Percentiles rank a stretch among this genome's conserved stretches.
phyloP scores from a whole-genome alignment of 2,888 invertebrate species.

The Cephus sareptanus region DNA sequence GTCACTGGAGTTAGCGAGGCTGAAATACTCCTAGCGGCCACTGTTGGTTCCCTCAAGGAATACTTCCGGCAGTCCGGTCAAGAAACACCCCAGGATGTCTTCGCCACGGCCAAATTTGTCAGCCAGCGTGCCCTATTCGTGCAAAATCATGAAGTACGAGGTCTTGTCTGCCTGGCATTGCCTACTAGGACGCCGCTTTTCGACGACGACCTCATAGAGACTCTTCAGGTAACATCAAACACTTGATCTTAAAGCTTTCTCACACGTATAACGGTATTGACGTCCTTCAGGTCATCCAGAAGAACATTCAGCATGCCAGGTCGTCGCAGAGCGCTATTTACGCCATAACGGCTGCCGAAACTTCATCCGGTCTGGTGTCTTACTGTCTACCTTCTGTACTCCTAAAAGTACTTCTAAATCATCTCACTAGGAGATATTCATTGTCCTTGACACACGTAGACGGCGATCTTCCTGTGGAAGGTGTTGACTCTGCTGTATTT shows the following conservation, averaged over 20 bases:
- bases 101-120: slow-evolving; percentile 74
- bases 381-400: slow-evolving; percentile 73
- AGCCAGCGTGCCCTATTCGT: slow-evolving; percentile 71
- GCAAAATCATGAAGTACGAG: slow-evolving; percentile 67
- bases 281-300: slow-evolving; percentile 58
- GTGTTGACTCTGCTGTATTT: slow-evolving; percentile 73
- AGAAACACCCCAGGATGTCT: slow-evolving; percentile 70
- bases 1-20: slow-evolving; percentile 73
- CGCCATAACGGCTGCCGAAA: slow-evolving; percentile 68
- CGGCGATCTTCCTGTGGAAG: slow-evolving; percentile 75
- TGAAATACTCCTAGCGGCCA: slow-evolving; percentile 74
- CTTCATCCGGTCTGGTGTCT: slow-evolving; percentile 72
- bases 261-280: background rate
- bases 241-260: background rate
- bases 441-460: slow-evolving; percentile 72
- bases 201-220: slow-evolving; percentile 60
- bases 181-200: slow-evolving; percentile 67
- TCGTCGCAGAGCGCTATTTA: slow-evolving; percentile 69
- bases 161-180: slow-evolving; percentile 75
- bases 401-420: slow-evolving; percentile 71
- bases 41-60: slow-evolving; percentile 73
- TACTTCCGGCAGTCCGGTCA: slow-evolving; percentile 72
- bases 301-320: slow-evolving; percentile 64
- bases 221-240: slow-evolving; percentile 50
- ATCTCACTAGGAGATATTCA: slow-evolving; percentile 75